phyloP scores from a whole-genome alignment of 1,140 invertebrate species.

The Brachionus plicatilis region DNA sequence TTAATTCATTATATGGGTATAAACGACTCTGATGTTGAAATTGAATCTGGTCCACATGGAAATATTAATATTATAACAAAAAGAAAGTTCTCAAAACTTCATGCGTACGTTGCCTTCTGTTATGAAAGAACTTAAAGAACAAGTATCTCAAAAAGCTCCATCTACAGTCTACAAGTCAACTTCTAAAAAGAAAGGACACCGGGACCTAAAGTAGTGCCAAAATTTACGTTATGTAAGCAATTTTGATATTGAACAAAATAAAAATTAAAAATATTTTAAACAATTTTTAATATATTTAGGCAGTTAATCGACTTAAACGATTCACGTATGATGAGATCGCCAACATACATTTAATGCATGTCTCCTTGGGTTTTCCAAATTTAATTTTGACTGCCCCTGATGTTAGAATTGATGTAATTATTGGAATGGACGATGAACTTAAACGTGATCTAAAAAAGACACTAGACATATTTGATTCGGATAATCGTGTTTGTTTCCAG shows the following conservation, averaged over 20 bases:
- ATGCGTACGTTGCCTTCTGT: background rate
- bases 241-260: background rate
- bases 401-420: background rate
- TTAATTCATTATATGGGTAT: background rate
- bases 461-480: background rate
- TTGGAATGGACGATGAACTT: background rate
- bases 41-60: slow-evolving; percentile 2
- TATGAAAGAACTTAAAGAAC: too few relatives aligned
- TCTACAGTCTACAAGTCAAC: slow-evolving; percentile 3
- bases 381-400: background rate
- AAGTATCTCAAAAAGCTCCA: slow-evolving; percentile 1
- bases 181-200: background rate
- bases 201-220: background rate
- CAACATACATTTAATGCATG: background rate
- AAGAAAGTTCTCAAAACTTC: background rate
- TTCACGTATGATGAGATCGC: background rate
- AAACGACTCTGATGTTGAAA: background rate
- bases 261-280: background rate
- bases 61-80: slow-evolving; percentile 3
- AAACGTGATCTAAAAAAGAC: background rate
- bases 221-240: background rate
- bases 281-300: background rate
- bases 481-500: background rate
- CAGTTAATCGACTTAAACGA: background rate
- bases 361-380: background rate